Evolutionary conservation across 2,888 invertebrate genomes (phyloP).

Genomic region (Camponotus fellah): DNA sequence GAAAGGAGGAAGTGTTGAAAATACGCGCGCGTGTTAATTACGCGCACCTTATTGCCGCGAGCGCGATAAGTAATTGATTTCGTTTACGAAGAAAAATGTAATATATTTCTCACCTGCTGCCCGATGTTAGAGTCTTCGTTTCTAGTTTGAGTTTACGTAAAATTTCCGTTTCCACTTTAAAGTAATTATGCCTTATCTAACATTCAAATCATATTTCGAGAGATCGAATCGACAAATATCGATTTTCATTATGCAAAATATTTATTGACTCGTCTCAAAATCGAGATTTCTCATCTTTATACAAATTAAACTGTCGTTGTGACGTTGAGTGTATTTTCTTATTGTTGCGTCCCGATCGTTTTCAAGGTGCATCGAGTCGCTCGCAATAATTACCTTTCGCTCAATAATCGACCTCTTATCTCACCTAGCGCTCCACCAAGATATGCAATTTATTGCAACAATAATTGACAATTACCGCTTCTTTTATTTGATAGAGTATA

Average conservation of each 20-base stretch:
- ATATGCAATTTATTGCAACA: constrained; percentile 70
- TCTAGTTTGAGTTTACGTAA: neutral
- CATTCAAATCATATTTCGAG: constrained; percentile 6
- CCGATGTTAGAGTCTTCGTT: constrained; percentile 14
- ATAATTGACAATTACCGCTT: constrained; percentile 79
- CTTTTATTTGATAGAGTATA: constrained; percentile 55
- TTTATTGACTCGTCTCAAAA: neutral
- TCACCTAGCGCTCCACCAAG: constrained; percentile 62
- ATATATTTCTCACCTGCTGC: constrained; percentile 6
- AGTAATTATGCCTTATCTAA: neutral
- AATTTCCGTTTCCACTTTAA: neutral
- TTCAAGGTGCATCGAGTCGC: constrained; percentile 30
- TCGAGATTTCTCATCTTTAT: neutral
- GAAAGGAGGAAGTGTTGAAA: constrained; percentile 55
- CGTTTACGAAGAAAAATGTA: constrained; percentile 12
- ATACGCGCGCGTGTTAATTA: constrained; percentile 44
- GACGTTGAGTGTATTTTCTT: neutral
- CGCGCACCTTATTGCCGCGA: constrained; percentile 38
- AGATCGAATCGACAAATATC: constrained; percentile 6
- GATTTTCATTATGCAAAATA: neutral
- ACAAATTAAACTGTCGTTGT: constrained; percentile 4
- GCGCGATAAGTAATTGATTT: constrained; percentile 54
- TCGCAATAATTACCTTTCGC: constrained; percentile 70
- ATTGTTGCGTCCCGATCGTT: constrained; percentile 28
- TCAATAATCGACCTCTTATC: constrained; percentile 75